A percentile compares a stretch with the other conserved stretches of the same genome.
These are phyloP conservation scores for Ctenicera cuprea DNA, from an alignment of 2,888 invertebrate species.

Conservation along the genomic window DNA sequence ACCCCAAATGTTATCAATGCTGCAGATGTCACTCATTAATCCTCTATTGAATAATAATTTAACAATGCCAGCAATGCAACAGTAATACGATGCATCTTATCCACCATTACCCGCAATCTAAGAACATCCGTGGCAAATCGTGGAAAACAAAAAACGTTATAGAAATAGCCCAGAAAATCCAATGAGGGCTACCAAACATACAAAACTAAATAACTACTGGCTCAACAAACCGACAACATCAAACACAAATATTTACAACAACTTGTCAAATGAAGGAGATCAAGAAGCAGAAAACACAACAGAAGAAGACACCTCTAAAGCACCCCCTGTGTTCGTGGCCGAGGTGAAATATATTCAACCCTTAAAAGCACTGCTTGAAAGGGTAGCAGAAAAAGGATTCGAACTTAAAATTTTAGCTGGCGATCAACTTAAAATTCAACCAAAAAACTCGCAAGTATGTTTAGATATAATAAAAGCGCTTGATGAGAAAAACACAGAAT, in stretches of 20 bases:
- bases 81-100: not conserved
- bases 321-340: not conserved
- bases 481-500: slow-evolving; percentile 24
- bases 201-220: not conserved
- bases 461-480: not conserved
- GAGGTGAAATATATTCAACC: not conserved
- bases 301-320: not conserved
- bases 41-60: not conserved
- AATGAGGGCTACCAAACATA: no score
- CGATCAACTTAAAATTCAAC: no score
- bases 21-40: not conserved
- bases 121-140: not conserved
- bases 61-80: not conserved
- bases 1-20: not conserved
- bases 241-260: not conserved
- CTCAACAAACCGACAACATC: not conserved
- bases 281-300: not conserved
- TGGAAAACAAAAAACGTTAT: not conserved
- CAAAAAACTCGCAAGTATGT: no score
- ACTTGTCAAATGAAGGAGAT: not conserved
- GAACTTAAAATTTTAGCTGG: no score
- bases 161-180: not conserved
- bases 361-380: not conserved
- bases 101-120: not conserved
- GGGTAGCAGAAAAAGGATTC: no score